Evolutionary conservation across 2,113 vertebrate genomes (phyloP).

Genomic region (Hiodon alosoides): DNA sequence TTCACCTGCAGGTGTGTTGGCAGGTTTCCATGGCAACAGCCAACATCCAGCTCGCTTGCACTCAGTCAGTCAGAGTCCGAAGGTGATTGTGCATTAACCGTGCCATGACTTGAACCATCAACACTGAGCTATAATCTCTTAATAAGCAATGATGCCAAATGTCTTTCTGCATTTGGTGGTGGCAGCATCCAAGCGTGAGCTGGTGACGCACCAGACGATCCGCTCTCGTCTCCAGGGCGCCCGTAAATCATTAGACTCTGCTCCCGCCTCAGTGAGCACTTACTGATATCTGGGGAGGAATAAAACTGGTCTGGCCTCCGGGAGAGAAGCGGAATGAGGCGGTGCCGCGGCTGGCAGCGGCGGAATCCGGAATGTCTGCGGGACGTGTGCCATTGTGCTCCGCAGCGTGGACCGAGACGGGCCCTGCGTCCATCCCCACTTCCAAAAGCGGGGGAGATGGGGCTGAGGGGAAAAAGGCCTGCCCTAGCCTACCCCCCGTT

Average conservation of each 20-base stretch:
- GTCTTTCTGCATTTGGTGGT: neutral
- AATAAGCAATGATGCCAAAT: neutral
- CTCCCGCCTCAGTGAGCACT: neutral
- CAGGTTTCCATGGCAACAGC: neutral
- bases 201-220: neutral
- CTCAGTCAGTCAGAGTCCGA: neutral
- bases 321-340: conserved; percentile 3
- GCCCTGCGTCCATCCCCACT: neutral
- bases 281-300: neutral
- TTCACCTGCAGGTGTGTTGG: neutral
- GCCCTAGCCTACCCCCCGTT: too few species aligned
- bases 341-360: neutral
- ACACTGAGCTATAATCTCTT: neutral
- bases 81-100: neutral
- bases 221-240: neutral
- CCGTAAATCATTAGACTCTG: neutral
- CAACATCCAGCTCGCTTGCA: neutral
- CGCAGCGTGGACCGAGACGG: neutral
- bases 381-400: conserved; percentile 1
- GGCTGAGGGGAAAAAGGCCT: neutral
- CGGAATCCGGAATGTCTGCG: conserved; percentile 18
- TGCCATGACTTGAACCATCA: neutral
- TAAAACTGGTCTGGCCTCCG: conserved; percentile 16
- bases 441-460: neutral
- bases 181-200: neutral